Percentiles rank a stretch among this genome's conserved stretches.
These are phyloP conservation scores for Nomada ferruginata DNA, from an alignment of 2,888 invertebrate species.

Conservation along the genomic window DNA sequence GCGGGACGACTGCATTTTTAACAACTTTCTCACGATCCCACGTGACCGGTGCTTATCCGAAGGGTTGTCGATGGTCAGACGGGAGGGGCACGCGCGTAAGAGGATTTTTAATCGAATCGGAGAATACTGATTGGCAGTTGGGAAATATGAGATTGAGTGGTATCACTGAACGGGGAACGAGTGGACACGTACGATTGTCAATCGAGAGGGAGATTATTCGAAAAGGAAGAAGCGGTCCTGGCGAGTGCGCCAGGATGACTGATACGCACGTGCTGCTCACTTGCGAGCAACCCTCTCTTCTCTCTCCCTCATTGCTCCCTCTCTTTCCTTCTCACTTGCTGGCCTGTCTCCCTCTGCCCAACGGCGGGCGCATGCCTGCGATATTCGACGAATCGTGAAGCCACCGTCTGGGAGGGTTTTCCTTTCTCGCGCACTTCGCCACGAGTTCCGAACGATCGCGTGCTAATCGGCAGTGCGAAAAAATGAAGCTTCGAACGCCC, in stretches of 20 bases:
- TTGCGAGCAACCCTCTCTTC: conserved; percentile 74
- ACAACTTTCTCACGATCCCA: not conserved
- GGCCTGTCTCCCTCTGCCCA: conserved; percentile 55
- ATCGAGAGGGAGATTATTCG: conserved; percentile 36
- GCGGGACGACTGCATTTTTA: conserved; percentile 43
- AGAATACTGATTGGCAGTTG: not conserved
- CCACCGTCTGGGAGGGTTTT: conserved; percentile 37
- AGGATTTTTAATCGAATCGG: not conserved
- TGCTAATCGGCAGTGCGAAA: conserved; percentile 31
- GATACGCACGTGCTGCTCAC: conserved; percentile 79
- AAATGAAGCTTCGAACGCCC: not conserved
- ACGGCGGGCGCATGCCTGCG: conserved; percentile 77
- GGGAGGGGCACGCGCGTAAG: not conserved
- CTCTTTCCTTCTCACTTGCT: conserved; percentile 47
- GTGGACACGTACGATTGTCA: not conserved
- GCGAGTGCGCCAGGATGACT: conserved; percentile 78
- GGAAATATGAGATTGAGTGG: not conserved
- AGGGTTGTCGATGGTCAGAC: not conserved
- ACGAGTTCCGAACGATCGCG: conserved; percentile 24
- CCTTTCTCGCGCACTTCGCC: not conserved
- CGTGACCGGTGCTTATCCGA: not conserved
- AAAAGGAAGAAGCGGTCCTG: conserved; percentile 70
- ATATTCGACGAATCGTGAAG: conserved; percentile 65
- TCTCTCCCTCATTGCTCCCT: conserved; percentile 50
- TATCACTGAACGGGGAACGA: not conserved